Evolutionary conservation across 2,113 vertebrate genomes (phyloP), one percentile per base, ranked within the genome.

Genomic region (Seriola quinqueradiata): DNA sequence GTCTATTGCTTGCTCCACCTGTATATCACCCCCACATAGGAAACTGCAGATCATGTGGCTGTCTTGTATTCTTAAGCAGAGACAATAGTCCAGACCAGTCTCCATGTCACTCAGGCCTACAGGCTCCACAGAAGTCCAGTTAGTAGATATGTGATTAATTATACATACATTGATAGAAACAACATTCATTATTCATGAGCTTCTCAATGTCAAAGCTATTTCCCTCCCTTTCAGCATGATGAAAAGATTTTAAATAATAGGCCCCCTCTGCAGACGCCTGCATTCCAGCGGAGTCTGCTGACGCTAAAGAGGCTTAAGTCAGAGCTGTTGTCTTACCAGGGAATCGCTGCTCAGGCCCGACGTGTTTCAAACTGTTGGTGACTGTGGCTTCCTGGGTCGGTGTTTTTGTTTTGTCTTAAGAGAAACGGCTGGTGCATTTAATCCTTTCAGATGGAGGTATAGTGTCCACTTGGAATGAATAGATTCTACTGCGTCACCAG

Each of bases 151-250:
- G 88, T 94, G 92, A 95, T 95, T 94, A 95, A 95, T 95, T 95
- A 95, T 95, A 94, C 95, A 95, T 95, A 94, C 93, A 94, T 94
- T 96, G 93, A 95, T 95, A 95, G 94, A 94, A 95, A 93, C 88
- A 72, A 67, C 86, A 91, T 95, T 94, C 83, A 95, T 94, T 92
- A 95, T 95, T 93, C 91, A 96, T 94, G 86, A 90, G 85, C 85
- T 90, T 61, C 87, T 94, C 92, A 90, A 93, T 89, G 92, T 94
- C 93, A 94, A 91, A 93, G 84, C 88, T 91, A 89, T 90, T 92
- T 91, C 84, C 89, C 84, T 79, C 89, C 90, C 89, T 94, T 94
- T 95, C 91, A 93, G 89, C 34, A 85, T 93, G 93, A 95, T 95
- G 92, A 94, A 95, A 94, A 93, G 89, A 92, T 92, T 93, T 93